phyloP scores from a whole-genome alignment of 2,888 invertebrate species.

The Perizoma affinitatum region DNA sequence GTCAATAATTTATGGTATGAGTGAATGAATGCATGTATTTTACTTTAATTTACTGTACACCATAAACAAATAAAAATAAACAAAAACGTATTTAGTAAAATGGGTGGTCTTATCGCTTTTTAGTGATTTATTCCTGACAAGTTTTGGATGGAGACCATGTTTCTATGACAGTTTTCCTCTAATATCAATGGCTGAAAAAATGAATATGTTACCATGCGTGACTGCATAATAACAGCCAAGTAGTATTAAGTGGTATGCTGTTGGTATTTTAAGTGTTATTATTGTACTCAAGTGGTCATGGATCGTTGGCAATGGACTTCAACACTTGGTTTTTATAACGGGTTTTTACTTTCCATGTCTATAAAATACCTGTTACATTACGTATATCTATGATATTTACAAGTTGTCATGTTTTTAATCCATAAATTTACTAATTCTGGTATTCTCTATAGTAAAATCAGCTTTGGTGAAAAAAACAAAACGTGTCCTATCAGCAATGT shows the following conservation, averaged over 20 bases:
- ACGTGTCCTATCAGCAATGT: no score
- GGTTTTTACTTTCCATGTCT: background rate
- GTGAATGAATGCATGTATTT: no score
- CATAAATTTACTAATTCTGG: no score
- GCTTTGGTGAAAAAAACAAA: no score
- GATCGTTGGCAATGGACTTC: slow-evolving; percentile 17
- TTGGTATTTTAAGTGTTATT: slow-evolving; percentile 14
- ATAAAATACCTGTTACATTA: no score
- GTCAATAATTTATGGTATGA: no score
- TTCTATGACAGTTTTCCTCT: background rate
- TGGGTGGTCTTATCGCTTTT: background rate
- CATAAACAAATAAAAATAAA: no score
- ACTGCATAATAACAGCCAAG: slow-evolving; percentile 16
- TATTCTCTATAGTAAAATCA: no score
- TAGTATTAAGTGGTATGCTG: slow-evolving; percentile 15
- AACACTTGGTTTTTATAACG: slow-evolving; percentile 1
- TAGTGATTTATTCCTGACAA: no score
- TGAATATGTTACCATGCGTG: slow-evolving; percentile 5
- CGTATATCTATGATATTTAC: no score
- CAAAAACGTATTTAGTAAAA: background rate
- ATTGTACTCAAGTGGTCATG: slow-evolving; percentile 11
- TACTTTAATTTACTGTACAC: no score
- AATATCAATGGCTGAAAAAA: slow-evolving; percentile 7
- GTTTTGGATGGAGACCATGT: background rate
- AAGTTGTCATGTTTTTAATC: no score